These are phyloP conservation scores for Aphidoletes aphidimyza DNA, from an alignment of 2,888 invertebrate species.

Conservation along the genomic window DNA sequence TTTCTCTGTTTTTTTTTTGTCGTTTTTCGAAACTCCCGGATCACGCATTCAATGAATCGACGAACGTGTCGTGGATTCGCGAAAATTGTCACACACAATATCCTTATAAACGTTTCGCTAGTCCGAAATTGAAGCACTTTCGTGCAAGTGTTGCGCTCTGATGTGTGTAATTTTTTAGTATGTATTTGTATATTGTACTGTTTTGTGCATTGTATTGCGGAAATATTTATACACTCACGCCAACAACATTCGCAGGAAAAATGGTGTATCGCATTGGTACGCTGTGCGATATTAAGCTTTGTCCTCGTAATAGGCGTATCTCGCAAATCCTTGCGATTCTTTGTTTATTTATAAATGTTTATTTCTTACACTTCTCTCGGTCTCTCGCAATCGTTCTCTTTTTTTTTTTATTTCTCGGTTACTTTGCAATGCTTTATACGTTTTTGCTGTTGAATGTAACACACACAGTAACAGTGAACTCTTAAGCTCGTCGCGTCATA, in stretches of 20 bases:
- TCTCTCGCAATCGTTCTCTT: background rate
- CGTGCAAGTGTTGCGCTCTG: constrained; percentile 4
- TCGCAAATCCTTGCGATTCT: constrained; percentile 23
- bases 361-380: background rate
- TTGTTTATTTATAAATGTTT: background rate
- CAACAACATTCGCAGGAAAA: background rate
- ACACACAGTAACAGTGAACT: constrained; percentile 10
- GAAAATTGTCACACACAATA: background rate
- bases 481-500: constrained; percentile 50
- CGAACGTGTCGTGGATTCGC: background rate
- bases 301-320: background rate
- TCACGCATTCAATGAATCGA: too few species aligned
- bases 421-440: too few species aligned
- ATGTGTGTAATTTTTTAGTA: constrained; percentile 52
- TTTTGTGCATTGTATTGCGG: constrained; percentile 1
- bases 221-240: constrained; percentile 39
- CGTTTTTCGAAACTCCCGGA: too few species aligned
- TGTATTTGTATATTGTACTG: constrained; percentile 38
- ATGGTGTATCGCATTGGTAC: too few species aligned
- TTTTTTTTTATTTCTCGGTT: background rate
- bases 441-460: background rate
- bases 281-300: background rate
- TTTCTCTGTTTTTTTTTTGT: background rate
- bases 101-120: background rate
- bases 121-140: background rate